A percentile compares a stretch with the other conserved stretches of the same genome.
Evolutionary conservation across 2,888 invertebrate genomes (phyloP).

Genomic region (Anthrax anthrax): DNA sequence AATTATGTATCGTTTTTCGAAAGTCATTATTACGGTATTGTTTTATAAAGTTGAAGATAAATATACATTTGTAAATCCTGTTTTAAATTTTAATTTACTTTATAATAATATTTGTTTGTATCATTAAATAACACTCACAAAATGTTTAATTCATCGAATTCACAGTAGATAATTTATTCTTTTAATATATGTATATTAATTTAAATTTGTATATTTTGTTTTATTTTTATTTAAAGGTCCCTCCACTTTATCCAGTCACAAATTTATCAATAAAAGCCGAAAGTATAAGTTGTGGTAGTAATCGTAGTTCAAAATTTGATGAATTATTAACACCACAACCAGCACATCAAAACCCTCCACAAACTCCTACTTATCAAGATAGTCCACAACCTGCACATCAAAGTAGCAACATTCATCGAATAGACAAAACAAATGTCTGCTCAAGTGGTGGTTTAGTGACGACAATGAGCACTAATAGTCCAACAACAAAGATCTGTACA

Average conservation of each 20-base stretch:
- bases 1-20: not conserved
- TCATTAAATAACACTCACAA: too few relatives aligned
- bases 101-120: too few relatives aligned
- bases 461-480: slow-evolving; percentile 10
- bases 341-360: slow-evolving; percentile 1
- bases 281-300: slow-evolving; percentile 13
- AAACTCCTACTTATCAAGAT: not conserved
- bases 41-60: too few relatives aligned
- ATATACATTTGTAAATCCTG: too few relatives aligned
- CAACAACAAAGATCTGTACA: slow-evolving; percentile 8
- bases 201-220: not conserved
- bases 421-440: not conserved
- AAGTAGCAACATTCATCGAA: not conserved
- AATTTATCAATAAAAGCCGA: slow-evolving; percentile 16
- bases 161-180: not conserved
- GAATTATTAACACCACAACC: slow-evolving; percentile 8
- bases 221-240: slow-evolving; percentile 5
- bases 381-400: not conserved
- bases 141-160: too few relatives aligned
- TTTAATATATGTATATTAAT: not conserved
- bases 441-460: slow-evolving; percentile 9
- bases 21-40: not conserved
- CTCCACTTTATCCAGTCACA: slow-evolving; percentile 10
- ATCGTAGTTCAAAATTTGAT: slow-evolving; percentile 7
- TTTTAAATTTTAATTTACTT: too few relatives aligned